Percentiles rank a stretch among this genome's conserved stretches.
phyloP scores from a whole-genome alignment of 2,888 invertebrate genomes.

The Cheilosia pagana region DNA sequence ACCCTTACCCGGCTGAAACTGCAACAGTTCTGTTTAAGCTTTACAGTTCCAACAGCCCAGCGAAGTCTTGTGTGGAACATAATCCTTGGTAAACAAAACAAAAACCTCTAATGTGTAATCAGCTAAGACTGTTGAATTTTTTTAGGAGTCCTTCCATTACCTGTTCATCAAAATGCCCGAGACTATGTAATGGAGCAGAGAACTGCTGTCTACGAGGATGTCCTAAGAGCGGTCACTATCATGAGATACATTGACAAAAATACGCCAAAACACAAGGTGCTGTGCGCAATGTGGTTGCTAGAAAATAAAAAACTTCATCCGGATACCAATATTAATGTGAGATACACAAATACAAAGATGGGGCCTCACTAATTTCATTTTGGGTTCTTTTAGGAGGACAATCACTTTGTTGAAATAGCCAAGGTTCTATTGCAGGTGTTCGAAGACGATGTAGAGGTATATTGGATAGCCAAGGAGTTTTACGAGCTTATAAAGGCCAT shows the following conservation, averaged over 20 bases:
- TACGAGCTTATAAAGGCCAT: slow-evolving; percentile 88
- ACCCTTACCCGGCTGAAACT: slow-evolving; percentile 91
- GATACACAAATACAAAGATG: background rate
- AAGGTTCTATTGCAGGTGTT: slow-evolving; percentile 89
- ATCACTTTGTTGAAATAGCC: slow-evolving; percentile 87
- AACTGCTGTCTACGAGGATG: slow-evolving; percentile 89
- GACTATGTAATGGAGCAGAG: slow-evolving; percentile 90
- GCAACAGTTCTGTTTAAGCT: slow-evolving; percentile 93
- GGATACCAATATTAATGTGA: slow-evolving; percentile 84
- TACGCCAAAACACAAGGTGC: slow-evolving; percentile 87
- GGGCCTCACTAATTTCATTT: background rate
- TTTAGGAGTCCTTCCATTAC: slow-evolving; percentile 87
- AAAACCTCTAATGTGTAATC: background rate
- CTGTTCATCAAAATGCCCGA: slow-evolving; percentile 90
- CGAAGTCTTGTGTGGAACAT: slow-evolving; percentile 93
- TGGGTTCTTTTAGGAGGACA: slow-evolving; percentile 83
- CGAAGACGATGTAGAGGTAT: slow-evolving; percentile 90
- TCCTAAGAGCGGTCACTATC: slow-evolving; percentile 88
- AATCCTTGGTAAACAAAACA: slow-evolving; percentile 86
- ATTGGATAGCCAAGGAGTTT: slow-evolving; percentile 92
- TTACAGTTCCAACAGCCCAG: slow-evolving; percentile 92
- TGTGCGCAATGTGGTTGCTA: slow-evolving; percentile 92
- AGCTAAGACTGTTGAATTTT: background rate
- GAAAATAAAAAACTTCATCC: slow-evolving; percentile 88
- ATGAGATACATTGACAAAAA: slow-evolving; percentile 87